Conservation (phyloP, 2,888 invertebrate species). For the Oscheius myriophilus region DNA sequence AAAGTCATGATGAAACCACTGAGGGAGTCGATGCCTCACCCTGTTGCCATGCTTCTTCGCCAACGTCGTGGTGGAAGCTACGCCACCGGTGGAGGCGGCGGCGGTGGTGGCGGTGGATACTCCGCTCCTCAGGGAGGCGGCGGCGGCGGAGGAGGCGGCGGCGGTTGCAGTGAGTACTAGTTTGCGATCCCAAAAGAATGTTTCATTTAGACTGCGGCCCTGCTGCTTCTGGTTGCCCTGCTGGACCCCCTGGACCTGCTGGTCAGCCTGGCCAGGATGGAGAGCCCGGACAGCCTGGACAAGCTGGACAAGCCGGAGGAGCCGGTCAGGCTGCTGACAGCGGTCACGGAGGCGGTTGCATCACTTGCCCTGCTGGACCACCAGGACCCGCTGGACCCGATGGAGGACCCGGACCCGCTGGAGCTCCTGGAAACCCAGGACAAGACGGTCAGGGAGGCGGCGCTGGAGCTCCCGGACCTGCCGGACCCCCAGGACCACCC, state of each 20-base stretch:
- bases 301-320: slow-evolving; percentile 18
- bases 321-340: slow-evolving; percentile 28
- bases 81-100: slow-evolving; percentile 1
- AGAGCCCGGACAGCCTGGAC: slow-evolving; percentile 15
- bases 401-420: neutral
- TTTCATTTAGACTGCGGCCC: neutral
- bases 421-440: slow-evolving; percentile 21
- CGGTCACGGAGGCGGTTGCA: slow-evolving; percentile 34
- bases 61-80: slow-evolving; percentile 1
- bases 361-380: slow-evolving; percentile 34
- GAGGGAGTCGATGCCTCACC: neutral
- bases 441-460: slow-evolving; percentile 11
- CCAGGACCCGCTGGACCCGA: slow-evolving; percentile 11
- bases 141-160: slow-evolving; percentile 2
- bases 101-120: slow-evolving; percentile 29
- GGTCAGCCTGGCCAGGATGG: slow-evolving; percentile 20
- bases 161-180: neutral
- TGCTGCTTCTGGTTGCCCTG: slow-evolving; percentile 11
- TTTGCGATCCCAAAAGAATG: neutral
- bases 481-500: slow-evolving; percentile 22
- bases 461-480: slow-evolving; percentile 8
- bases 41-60: slow-evolving; percentile 20
- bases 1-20: slow-evolving; percentile 18
- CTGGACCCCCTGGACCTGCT: slow-evolving; percentile 21
- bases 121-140: slow-evolving; percentile 4